Percentiles rank a stretch among this genome's conserved stretches.
These are phyloP conservation scores for Zeuzera pyrina DNA, from an alignment of 2,888 invertebrate genomes.

Conservation along the genomic window DNA sequence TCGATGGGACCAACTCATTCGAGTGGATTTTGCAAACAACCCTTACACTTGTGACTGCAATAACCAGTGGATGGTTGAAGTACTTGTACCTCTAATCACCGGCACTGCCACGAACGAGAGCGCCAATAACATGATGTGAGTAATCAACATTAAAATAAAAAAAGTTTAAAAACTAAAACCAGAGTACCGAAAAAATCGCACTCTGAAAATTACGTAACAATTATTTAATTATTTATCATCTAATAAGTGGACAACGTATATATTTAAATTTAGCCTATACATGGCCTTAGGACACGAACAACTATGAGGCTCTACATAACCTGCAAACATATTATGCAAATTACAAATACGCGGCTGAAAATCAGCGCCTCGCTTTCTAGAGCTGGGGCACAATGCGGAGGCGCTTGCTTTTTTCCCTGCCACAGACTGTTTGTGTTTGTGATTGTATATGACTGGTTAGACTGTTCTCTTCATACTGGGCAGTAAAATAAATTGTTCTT, in stretches of 20 bases:
- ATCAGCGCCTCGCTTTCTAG: too few relatives aligned
- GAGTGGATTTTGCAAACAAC: constrained; percentile 78
- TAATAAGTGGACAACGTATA: not conserved
- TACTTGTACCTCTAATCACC: constrained; percentile 67
- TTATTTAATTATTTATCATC: not conserved
- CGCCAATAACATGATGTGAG: constrained; percentile 52
- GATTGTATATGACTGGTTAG: too few relatives aligned
- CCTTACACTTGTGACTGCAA: constrained; percentile 84
- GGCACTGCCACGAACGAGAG: constrained; percentile 33
- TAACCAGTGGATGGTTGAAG: constrained; percentile 80
- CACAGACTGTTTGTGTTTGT: too few relatives aligned
- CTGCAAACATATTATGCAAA: not conserved
- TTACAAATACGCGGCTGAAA: too few relatives aligned
- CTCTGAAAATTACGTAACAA: not conserved
- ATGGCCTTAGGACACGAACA: not conserved
- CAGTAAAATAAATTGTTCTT: too few relatives aligned
- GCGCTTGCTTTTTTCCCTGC: too few relatives aligned
- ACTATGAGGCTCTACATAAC: not conserved
- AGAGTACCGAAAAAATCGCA: too few relatives aligned
- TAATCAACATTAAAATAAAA: constrained; percentile 1
- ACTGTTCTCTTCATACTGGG: too few relatives aligned
- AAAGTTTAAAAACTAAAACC: too few relatives aligned
- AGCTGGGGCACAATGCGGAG: too few relatives aligned
- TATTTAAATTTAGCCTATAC: too few relatives aligned
- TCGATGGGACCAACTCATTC: constrained; percentile 77